A percentile compares a stretch with the other conserved stretches of the same genome.
phyloP scores from a whole-genome alignment of 2,113 vertebrate species.

The Prunella fulvescens region DNA sequence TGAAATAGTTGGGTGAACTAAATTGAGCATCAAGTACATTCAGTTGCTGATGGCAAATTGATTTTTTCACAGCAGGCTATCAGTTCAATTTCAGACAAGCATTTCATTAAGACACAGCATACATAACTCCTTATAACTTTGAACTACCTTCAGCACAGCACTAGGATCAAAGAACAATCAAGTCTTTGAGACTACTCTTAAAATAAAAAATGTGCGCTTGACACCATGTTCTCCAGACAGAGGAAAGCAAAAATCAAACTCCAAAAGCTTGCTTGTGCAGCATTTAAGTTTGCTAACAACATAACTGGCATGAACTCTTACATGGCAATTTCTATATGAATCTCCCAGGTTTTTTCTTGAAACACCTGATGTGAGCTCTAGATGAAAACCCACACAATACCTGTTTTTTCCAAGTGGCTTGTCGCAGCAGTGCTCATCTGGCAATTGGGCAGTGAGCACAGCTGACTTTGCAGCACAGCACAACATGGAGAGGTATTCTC shows the following conservation, averaged over 20 bases:
- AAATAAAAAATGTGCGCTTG: background rate
- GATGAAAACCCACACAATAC: background rate
- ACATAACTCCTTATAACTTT: conserved; percentile 48
- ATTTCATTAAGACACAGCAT: conserved; percentile 41
- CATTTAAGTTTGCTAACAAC: background rate
- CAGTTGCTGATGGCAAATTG: conserved; percentile 53
- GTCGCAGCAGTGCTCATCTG: background rate
- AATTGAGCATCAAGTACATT: conserved; percentile 44
- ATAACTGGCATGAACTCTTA: background rate
- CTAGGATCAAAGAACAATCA: conserved; percentile 23
- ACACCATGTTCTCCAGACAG: background rate
- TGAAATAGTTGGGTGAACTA: conserved; percentile 50
- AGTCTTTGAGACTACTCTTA: conserved; percentile 6
- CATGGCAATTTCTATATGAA: background rate
- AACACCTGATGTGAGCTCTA: background rate
- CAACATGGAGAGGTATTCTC: background rate
- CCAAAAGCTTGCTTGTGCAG: background rate
- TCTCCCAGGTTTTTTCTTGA: background rate
- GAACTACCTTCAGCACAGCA: conserved; percentile 50
- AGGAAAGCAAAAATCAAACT: background rate
- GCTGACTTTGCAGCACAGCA: background rate
- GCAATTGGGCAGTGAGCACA: background rate
- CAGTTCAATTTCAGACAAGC: conserved; percentile 47
- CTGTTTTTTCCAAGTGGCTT: background rate
- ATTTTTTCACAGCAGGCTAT: conserved; percentile 61